A percentile compares a stretch with the other conserved stretches of the same genome.
Conservation (phyloP, 2,113 vertebrate species). For the Nyctereutes procyonoides region DNA sequence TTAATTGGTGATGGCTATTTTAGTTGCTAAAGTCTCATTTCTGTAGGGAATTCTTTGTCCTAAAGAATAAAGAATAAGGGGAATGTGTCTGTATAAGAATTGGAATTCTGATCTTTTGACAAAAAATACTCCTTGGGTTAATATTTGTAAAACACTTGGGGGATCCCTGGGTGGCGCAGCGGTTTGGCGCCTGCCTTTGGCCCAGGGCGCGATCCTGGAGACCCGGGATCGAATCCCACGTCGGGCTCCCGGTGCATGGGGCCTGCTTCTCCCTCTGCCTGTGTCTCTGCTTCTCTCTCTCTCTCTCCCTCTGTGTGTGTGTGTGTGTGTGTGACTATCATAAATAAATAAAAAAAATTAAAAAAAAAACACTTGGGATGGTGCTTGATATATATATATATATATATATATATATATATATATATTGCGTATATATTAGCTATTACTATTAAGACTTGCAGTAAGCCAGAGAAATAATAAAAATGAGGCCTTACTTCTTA, state of each 20-base stretch:
- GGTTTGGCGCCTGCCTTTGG: too few relatives aligned
- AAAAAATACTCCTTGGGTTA: background rate
- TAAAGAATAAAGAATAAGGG: conserved; percentile 47
- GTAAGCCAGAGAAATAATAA: conserved; percentile 13
- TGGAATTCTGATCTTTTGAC: conserved; percentile 38
- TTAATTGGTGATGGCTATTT: background rate
- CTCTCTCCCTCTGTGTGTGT: too few relatives aligned
- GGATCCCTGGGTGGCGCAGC: too few relatives aligned
- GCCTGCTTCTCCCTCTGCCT: too few relatives aligned
- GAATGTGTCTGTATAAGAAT: background rate
- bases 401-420: conserved; percentile 2
- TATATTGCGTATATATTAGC: background rate
- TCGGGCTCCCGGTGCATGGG: too few relatives aligned
- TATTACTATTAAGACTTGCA: background rate
- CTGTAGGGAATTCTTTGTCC: background rate
- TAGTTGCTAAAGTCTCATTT: conserved; percentile 46
- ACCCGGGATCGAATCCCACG: too few relatives aligned
- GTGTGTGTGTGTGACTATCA: too few relatives aligned
- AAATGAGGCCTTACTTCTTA: conserved; percentile 38
- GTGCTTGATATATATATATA: background rate
- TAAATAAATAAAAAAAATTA: too few relatives aligned
- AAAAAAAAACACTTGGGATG: conserved; percentile 9
- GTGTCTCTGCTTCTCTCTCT: too few relatives aligned
- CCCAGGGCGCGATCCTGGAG: too few relatives aligned
- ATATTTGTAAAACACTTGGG: conserved; percentile 40